Evolutionary conservation across 2,888 invertebrate species (phyloP), one percentile per base, ranked within the genome.

Genomic region (Cremastobaeus sp.): DNA sequence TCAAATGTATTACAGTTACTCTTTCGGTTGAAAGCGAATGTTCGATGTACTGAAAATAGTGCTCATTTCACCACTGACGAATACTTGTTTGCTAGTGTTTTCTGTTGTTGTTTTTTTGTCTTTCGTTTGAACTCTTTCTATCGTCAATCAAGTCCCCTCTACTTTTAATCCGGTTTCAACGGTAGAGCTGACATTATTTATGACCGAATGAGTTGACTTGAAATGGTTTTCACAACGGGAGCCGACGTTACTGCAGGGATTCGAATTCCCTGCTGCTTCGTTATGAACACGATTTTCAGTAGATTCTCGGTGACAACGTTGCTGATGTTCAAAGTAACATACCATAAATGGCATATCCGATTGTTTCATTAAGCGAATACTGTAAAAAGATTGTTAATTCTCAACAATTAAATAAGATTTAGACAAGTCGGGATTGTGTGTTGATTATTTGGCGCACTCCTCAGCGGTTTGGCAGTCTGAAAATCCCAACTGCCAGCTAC

Each of bases 351-450:
- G 30, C 48, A 64, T 62, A 62, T 62, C 62, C 37, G 14, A 62
- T 54, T 57, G 34, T 48, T 57, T 15, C 9, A 28, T 48, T 45
- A 69, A 57, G 48, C 18, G 18, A 37, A 34, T 20, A 35, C 45
- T 69, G 69, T 69, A 69, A 57, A 52, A 59, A 54, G 21, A 54
- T 69, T 69, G 60, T 69, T 69, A 54, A 60, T 15, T 50, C 12
- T 32, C 35, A 69, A 34, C 32, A 60, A 68, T 69, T 59, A 69
- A 69, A 69, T 47, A 45, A 54, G 52, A 69, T 60, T 50, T 21
- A 60, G 34, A 69, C 47, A 60, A 59, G n/a, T 60, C 45, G 54
- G 54, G 60, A 54, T 8, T 54, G 32, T 21, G 57, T 50, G 66
- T 65, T 69, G 25, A 6, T 69, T 60, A 54, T 69, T 69, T 69